Evolutionary conservation across 2,888 invertebrate species (phyloP).

Genomic region (Papilio elwesi): DNA sequence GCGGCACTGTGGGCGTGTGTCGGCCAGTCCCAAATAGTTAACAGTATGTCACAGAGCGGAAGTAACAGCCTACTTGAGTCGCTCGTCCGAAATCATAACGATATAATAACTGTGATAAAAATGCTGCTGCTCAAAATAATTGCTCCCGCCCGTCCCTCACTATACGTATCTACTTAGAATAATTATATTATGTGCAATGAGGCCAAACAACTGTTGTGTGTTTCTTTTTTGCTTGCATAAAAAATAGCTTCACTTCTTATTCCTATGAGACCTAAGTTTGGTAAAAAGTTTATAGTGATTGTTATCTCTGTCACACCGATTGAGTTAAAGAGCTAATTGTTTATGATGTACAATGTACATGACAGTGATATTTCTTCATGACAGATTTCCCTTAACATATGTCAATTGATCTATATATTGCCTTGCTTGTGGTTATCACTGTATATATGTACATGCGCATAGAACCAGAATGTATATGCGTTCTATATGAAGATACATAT

Average conservation of each 20-base stretch:
- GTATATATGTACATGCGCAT: too few relatives aligned
- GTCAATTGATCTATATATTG: too few relatives aligned
- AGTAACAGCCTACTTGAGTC: constrained; percentile 40
- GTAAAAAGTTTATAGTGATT: too few relatives aligned
- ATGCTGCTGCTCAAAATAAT: constrained; percentile 21
- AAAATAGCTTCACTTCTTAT: background rate
- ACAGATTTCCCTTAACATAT: too few relatives aligned
- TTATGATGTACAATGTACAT: too few relatives aligned
- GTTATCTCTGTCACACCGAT: too few relatives aligned
- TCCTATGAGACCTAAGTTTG: background rate
- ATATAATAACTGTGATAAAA: constrained; percentile 35
- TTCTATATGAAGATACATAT: too few relatives aligned
- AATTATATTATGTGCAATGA: background rate
- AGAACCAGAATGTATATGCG: too few relatives aligned
- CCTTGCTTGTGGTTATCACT: too few relatives aligned
- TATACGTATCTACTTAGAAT: background rate
- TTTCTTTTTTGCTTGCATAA: background rate
- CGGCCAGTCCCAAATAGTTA: constrained; percentile 40
- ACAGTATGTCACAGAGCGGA: constrained; percentile 41
- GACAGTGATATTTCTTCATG: too few relatives aligned
- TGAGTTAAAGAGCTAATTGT: too few relatives aligned
- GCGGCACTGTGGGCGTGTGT: constrained; percentile 35
- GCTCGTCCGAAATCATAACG: constrained; percentile 39
- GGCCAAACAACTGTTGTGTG: background rate
- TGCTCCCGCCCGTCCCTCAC: background rate